Base-by-base conservation (phyloP, 2,888 invertebrate genomes). In the Phasia obesa region DNA sequence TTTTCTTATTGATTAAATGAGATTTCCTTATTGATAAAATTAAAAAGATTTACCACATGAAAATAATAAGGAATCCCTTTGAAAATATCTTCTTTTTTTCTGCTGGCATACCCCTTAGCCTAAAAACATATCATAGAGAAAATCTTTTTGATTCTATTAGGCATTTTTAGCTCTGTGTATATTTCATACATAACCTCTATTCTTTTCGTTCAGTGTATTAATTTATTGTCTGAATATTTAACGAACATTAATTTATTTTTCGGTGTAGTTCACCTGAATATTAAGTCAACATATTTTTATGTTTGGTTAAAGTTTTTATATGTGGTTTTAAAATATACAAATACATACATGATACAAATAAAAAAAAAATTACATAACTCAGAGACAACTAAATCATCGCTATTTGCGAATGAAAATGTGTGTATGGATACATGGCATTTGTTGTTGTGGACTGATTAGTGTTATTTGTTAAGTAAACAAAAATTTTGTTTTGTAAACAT, bases 371-470 rank as follows among this genome's bases (percentile, higher is more conserved):
- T 53, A 62, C n/a, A 15, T 5, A 69, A 27, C 21, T 9, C 44
- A 35, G 0, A 13, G 23, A 62, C 17, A 35, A 53, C 42, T 7
- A 62, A 53, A 5, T 35, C 17, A 74, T 47, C 5, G 21, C 21
- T 31, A 7, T 31, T 27, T 23, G 47, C 35, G 9, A 19, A 15
- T 21, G 21, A 2, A 25, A 44, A 42, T 65, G 49, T 51, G 35
- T 25, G 17, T 44, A n/a, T 13, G 15, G n/a, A 53, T 67, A 42
- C 51, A 35, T 55, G 75, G 59, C 57, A 59, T 59, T 42, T 57
- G 53, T 53, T 65, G 23, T 59, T 76, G 81, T 75, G 75, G 75
- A 76, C 70, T 75, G 75, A 81, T 81, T 81, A 81, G 75, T 71
- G 65, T 81, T 81, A 60, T 81, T 55, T 81, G 65, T 65, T 71